These are phyloP conservation scores for Rhynchotus rufescens DNA, from an alignment of 2,797 vertebrate species.

Conservation along the genomic window DNA sequence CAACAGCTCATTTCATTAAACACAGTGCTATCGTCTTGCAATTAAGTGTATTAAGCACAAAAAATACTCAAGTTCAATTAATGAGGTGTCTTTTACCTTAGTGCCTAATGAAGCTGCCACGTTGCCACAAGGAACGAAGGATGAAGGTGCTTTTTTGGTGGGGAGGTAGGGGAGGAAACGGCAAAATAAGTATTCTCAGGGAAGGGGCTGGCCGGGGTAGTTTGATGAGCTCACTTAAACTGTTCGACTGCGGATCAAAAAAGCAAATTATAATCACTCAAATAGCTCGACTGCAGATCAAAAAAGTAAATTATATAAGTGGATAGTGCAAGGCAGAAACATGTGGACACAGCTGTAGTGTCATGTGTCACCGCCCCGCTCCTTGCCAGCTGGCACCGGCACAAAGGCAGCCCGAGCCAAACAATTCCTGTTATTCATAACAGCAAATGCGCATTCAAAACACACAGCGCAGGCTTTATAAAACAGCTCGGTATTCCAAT, in stretches of 20 bases:
- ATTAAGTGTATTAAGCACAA: slow-evolving; percentile 73
- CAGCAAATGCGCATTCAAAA: slow-evolving; percentile 87
- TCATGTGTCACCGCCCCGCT: slow-evolving; percentile 88
- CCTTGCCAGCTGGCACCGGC: slow-evolving; percentile 90
- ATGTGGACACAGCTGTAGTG: slow-evolving; percentile 95
- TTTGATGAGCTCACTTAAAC: slow-evolving; percentile 77
- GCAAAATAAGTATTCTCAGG: slow-evolving; percentile 72
- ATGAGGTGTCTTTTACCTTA: slow-evolving; percentile 67
- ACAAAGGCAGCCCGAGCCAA: slow-evolving; percentile 89
- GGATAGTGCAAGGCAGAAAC: slow-evolving; percentile 85
- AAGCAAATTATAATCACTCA: slow-evolving; percentile 82
- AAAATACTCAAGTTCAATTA: slow-evolving; percentile 75
- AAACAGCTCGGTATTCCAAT: slow-evolving; percentile 82
- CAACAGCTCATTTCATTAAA: slow-evolving; percentile 78
- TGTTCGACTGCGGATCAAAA: slow-evolving; percentile 84
- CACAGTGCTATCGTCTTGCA: slow-evolving; percentile 70
- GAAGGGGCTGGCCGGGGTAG: slow-evolving; percentile 75
- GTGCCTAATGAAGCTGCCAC: slow-evolving; percentile 69
- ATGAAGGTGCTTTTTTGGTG: neutral
- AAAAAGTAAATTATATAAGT: slow-evolving; percentile 87
- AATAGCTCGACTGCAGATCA: slow-evolving; percentile 83
- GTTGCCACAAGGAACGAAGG: slow-evolving; percentile 67
- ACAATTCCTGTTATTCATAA: slow-evolving; percentile 98
- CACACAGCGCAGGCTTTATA: slow-evolving; percentile 83
- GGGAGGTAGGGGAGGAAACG: slow-evolving; percentile 19